phyloP scores from a whole-genome alignment of 2,797 vertebrate species.

The Sebastes dallii region DNA sequence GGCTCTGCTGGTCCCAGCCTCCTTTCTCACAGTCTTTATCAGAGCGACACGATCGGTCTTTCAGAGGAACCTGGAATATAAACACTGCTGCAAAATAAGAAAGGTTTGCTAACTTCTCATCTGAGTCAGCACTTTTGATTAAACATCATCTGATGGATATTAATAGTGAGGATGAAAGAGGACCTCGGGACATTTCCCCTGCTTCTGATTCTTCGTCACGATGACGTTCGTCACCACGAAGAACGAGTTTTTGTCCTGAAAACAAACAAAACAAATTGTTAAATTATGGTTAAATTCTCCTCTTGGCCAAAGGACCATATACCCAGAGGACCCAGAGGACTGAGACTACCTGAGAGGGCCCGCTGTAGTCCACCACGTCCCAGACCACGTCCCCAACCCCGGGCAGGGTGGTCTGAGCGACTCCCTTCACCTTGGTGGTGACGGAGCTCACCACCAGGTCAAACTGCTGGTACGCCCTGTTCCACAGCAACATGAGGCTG shows the following conservation, averaged over 20 bases:
- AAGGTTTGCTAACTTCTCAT: neutral
- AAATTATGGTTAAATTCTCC: fast-evolving
- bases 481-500: constrained; percentile 78
- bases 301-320: neutral
- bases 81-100: constrained; percentile 16
- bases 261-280: neutral
- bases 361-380: constrained; percentile 85
- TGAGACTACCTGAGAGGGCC: constrained; percentile 78
- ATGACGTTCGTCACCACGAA: constrained; percentile 90
- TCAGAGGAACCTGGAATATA: constrained; percentile 56
- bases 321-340: neutral
- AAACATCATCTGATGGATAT: neutral
- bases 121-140: neutral
- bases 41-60: constrained; percentile 54
- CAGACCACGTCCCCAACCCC: constrained; percentile 74
- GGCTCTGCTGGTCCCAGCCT: constrained; percentile 66
- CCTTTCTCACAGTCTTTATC: constrained; percentile 77
- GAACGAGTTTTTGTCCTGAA: constrained; percentile 85
- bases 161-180: neutral
- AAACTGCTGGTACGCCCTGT: constrained; percentile 83
- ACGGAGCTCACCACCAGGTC: constrained; percentile 87
- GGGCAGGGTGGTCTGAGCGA: constrained; percentile 66
- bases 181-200: constrained; percentile 86
- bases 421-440: constrained; percentile 86
- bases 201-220: constrained; percentile 84